phyloP scores from a whole-genome alignment of 2,113 vertebrate genomes.

The Ciconia boyciana region DNA sequence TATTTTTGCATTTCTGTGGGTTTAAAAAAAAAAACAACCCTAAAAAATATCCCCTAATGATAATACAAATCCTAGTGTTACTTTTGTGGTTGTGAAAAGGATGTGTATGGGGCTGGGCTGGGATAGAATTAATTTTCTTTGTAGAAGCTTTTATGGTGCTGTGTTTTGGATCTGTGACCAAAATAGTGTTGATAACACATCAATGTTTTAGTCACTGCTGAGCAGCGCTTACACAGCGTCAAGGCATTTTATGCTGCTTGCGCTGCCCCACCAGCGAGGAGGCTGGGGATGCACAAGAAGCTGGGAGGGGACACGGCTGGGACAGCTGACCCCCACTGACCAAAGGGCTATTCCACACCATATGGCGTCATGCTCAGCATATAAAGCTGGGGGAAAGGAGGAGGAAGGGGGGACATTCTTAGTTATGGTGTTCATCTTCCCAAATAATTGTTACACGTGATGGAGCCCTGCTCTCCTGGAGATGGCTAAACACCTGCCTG shows the following conservation, averaged over 20 bases:
- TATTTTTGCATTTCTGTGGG: not conserved
- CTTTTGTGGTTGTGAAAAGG: not conserved
- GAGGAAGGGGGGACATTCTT: not conserved
- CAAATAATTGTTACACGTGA: not conserved
- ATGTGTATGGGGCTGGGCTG: not conserved
- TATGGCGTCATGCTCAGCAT: not conserved
- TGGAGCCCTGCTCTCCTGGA: not conserved
- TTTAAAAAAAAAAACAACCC: not conserved
- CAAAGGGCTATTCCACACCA: not conserved
- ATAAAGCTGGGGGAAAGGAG: not conserved
- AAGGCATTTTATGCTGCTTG: not conserved
- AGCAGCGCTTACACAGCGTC: not conserved
- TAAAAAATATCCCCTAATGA: not conserved
- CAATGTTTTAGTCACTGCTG: not conserved
- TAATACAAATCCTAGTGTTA: not conserved
- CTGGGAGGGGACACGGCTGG: not conserved
- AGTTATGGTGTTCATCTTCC: not conserved
- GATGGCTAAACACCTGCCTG: not conserved
- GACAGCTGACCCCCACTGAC: not conserved
- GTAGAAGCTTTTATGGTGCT: not conserved
- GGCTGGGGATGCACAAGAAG: not conserved
- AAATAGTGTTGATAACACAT: not conserved
- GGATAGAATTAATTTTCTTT: not conserved
- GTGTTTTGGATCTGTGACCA: not conserved
- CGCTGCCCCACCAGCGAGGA: fast-evolving